A percentile compares a stretch with the other conserved stretches of the same genome.
phyloP scores from a whole-genome alignment of 30 jellyfish, hydroid and myxozoan species.

The Aurelia coerulea region DNA sequence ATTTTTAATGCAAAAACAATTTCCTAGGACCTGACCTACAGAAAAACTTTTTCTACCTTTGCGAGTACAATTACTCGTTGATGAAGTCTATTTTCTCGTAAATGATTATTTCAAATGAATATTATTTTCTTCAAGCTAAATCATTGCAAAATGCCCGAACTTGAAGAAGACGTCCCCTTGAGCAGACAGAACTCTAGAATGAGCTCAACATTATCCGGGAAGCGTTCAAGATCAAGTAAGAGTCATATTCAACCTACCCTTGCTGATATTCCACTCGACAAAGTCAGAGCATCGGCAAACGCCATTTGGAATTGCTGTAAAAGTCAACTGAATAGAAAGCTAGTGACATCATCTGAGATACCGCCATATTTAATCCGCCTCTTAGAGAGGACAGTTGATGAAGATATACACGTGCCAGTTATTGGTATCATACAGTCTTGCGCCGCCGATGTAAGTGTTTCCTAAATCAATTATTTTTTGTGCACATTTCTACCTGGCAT shows the following conservation, averaged over 20 bases:
- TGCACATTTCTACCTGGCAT: not conserved
- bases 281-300: conserved; percentile 36
- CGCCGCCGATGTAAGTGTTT: conserved; percentile 39
- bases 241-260: conserved; percentile 28
- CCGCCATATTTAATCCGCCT: conserved; percentile 57
- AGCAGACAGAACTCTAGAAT: conserved; percentile 50
- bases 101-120: not conserved
- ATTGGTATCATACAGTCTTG: conserved; percentile 59
- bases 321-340: conserved; percentile 41
- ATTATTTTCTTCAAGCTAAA: conserved; percentile 10
- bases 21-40: no score
- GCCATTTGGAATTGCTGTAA: conserved; percentile 69
- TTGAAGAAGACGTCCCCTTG: conserved; percentile 31
- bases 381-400: conserved; percentile 34
- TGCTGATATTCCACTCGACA: conserved; percentile 26
- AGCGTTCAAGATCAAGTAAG: conserved; percentile 22
- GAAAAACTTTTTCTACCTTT: no score
- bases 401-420: conserved; percentile 33
- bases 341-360: conserved; percentile 34
- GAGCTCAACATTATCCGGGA: conserved; percentile 41
- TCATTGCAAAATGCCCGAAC: conserved; percentile 41
- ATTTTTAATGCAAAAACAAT: no score
- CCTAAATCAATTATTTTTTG: not conserved
- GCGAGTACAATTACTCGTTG: no score
- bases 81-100: no score